Evolutionary conservation across 2,888 invertebrate species (phyloP).

Genomic region (Conus canariensis): DNA sequence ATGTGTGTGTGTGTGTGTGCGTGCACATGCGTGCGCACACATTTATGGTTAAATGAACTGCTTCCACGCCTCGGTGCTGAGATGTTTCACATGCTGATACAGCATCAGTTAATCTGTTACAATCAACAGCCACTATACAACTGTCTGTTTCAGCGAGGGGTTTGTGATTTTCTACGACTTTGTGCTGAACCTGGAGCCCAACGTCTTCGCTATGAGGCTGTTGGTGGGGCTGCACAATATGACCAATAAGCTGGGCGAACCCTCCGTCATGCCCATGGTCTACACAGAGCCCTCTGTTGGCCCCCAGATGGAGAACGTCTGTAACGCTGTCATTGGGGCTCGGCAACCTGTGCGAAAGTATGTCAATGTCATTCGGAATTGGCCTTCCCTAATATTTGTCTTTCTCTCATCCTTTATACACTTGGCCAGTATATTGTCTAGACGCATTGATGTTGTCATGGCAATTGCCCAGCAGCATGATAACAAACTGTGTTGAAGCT

Average conservation of each 20-base stretch:
- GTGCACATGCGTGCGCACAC: no score
- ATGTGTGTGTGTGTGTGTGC: no score
- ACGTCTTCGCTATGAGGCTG: conserved; percentile 66
- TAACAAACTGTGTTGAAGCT: no score
- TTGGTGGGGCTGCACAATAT: conserved; percentile 74
- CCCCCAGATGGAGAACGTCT: conserved; percentile 54
- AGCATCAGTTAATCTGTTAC: no score
- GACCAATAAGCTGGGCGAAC: conserved; percentile 72
- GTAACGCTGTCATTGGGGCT: conserved; percentile 73
- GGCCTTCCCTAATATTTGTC: background rate
- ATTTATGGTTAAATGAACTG: no score
- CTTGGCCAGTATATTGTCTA: no score
- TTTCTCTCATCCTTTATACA: no score
- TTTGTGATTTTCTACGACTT: conserved; percentile 78
- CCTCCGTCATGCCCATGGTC: conserved; percentile 74
- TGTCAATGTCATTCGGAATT: background rate
- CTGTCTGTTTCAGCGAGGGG: conserved; percentile 66
- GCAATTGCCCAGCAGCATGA: no score
- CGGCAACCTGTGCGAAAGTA: conserved; percentile 74
- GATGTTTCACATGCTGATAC: no score
- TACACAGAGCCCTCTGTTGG: conserved; percentile 69
- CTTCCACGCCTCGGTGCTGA: no score
- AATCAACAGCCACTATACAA: no score
- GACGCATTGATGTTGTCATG: no score
- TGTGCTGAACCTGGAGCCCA: conserved; percentile 70